Evolutionary conservation across 2,888 invertebrate genomes (phyloP).

Genomic region (Oscheius onirici): DNA sequence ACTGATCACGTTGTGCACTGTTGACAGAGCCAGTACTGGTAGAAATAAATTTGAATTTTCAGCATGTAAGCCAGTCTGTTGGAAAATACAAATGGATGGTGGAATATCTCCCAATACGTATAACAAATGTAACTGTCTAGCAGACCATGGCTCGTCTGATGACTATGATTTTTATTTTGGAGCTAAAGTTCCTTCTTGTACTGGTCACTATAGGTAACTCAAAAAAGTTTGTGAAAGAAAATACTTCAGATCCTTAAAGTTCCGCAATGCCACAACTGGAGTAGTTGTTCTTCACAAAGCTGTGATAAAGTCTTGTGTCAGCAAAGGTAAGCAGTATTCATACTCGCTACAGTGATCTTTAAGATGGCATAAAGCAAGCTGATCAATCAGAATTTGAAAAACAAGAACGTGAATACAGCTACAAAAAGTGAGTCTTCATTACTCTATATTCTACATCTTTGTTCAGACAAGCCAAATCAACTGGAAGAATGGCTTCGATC

Average conservation of each 20-base stretch:
- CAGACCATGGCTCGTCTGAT: not conserved
- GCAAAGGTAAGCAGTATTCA: constrained; percentile 28
- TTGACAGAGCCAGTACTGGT: not conserved
- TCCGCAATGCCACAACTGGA: constrained; percentile 41
- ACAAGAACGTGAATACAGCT: constrained; percentile 35
- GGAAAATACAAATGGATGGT: constrained; percentile 32
- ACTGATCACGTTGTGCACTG: not conserved
- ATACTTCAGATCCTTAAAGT: constrained; percentile 45
- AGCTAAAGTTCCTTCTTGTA: constrained; percentile 9
- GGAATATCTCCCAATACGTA: constrained; percentile 37
- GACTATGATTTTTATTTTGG: constrained; percentile 27
- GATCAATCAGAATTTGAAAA: constrained; percentile 41
- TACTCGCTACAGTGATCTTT: too few species aligned
- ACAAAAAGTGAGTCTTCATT: constrained; percentile 19
- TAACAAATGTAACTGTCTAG: constrained; percentile 40
- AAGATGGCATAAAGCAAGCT: constrained; percentile 27
- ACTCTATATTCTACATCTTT: not conserved
- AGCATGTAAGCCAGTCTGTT: constrained; percentile 40
- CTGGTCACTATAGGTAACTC: constrained; percentile 20
- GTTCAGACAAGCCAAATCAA: not conserved
- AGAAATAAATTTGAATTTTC: constrained; percentile 9
- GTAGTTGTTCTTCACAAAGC: constrained; percentile 46
- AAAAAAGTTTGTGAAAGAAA: too few species aligned
- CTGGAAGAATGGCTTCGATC: constrained; percentile 9
- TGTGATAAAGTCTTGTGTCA: constrained; percentile 37